phyloP scores from a whole-genome alignment of 1,140 invertebrate species.

The Meloidogyne hapla region DNA sequence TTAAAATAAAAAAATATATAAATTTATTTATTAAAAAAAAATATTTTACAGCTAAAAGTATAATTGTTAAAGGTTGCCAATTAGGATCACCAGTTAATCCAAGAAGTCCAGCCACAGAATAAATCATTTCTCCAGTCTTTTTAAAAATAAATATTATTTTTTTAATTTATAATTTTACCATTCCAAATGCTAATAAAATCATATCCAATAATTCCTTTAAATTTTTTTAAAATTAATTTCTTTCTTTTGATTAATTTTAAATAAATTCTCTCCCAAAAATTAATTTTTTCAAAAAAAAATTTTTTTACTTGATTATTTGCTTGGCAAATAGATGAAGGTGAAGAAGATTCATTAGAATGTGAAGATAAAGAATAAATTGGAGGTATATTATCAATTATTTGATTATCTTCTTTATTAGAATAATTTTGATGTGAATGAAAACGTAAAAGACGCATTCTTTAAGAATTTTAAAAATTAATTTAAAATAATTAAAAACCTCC shows the following conservation, averaged over 20 bases:
- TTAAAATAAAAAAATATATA: slow-evolving; percentile 30
- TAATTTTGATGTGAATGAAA: slow-evolving; percentile 39
- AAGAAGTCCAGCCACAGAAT: slow-evolving; percentile 59
- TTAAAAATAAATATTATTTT: background rate
- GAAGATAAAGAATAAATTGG: background rate
- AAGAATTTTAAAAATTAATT: background rate
- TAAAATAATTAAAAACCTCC: slow-evolving; percentile 16
- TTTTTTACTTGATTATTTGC: slow-evolving; percentile 14
- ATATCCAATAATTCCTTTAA: slow-evolving; percentile 58
- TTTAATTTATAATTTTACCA: slow-evolving; percentile 3
- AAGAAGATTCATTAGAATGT: background rate
- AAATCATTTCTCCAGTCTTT: slow-evolving; percentile 59
- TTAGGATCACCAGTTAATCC: slow-evolving; percentile 53
- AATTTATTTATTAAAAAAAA: background rate
- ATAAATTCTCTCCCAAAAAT: too few relatives aligned
- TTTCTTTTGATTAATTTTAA: too few relatives aligned
- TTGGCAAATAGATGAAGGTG: background rate
- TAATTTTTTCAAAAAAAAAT: too few relatives aligned
- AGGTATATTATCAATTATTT: background rate
- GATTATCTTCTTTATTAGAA: background rate
- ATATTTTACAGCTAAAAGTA: slow-evolving; percentile 20
- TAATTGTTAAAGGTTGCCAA: slow-evolving; percentile 49
- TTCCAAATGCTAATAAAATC: slow-evolving; percentile 55
- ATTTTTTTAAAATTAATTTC: background rate
- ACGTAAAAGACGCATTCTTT: slow-evolving; percentile 52